phyloP scores from a whole-genome alignment of 2,797 vertebrate species.

The Scomberomorus guttatus region DNA sequence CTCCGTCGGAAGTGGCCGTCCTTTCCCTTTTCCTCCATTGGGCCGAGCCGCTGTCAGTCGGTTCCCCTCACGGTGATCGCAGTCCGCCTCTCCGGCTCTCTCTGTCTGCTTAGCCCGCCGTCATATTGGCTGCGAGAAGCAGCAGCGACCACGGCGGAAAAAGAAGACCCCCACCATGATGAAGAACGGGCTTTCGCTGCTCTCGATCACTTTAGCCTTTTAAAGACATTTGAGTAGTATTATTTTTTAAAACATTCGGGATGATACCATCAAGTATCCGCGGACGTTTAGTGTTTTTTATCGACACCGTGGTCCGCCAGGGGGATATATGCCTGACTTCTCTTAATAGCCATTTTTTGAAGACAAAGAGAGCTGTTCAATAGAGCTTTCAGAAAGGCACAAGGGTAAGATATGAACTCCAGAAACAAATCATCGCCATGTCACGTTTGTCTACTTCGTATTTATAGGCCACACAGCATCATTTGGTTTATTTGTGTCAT shows the following conservation, averaged over 20 bases:
- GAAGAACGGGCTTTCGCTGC: constrained; percentile 63
- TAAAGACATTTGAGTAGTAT: constrained; percentile 32
- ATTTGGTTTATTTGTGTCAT: constrained; percentile 27
- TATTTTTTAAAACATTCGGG: constrained; percentile 62
- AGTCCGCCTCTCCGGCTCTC: constrained; percentile 73
- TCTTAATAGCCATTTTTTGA: constrained; percentile 86
- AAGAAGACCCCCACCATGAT: constrained; percentile 73
- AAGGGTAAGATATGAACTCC: constrained; percentile 75
- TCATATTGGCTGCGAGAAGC: constrained; percentile 85
- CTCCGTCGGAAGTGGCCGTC: constrained; percentile 73
- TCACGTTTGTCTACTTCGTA: neutral
- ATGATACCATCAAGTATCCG: constrained; percentile 75
- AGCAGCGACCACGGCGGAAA: constrained; percentile 72
- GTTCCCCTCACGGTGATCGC: constrained; percentile 56
- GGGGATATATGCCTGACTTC: constrained; percentile 84
- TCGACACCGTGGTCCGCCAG: constrained; percentile 77
- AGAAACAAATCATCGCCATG: constrained; percentile 22
- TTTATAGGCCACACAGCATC: neutral
- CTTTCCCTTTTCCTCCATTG: constrained; percentile 69
- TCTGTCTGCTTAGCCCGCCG: constrained; percentile 75
- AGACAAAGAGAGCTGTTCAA: constrained; percentile 89
- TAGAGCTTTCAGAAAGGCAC: constrained; percentile 72
- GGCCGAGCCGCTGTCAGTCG: constrained; percentile 73
- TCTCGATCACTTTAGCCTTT: constrained; percentile 42
- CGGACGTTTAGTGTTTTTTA: constrained; percentile 67